Evolutionary conservation across 2,113 vertebrate genomes (phyloP), one percentile per base, ranked within the genome.

Genomic region (Vireo altiloquus): DNA sequence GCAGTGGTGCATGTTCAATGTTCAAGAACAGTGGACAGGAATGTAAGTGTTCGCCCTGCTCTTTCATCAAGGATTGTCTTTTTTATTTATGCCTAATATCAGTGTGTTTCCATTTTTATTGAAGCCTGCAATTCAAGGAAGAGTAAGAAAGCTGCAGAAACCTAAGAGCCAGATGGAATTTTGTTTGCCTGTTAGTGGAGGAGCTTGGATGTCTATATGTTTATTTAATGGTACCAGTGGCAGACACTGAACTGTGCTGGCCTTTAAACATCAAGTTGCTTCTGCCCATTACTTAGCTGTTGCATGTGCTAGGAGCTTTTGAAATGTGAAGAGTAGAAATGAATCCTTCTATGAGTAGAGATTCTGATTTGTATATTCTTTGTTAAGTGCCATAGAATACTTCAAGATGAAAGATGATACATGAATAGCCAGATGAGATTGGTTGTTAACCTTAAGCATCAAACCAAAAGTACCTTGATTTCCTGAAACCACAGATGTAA

Each of bases 391-490:
- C 89, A 9, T 64, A 46, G 70, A 90, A 79, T 69, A 46, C 31
- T 91, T 94, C 47, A 90, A 50, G 57, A 76, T 91, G 89, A 92
- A 92, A 86, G 78, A 81, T 88, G 47, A 68, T 64, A 79, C 1
- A 2, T 61, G 82, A 76, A 49, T 78, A 92, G 68, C 64, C 46
- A 65, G 60, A 71, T 49, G 66, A 79, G 80, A 82, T 28, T 66
- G 82, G 92, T 57, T 78, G 33, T 86, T 94, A 85, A 77, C 69
- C 20, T 94, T 71, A 87, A 90, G 37, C 65, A 65, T 91, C 87
- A 71, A 86, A 78, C 80, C 69, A 78, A 87, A 89, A 92, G 86
- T 81, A 84, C 77, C 86, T 96, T 94, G 93, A 89, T 95, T 96
- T 96, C 90, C 92, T 90, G 94, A 88, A 97, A 96, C 57, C 30